Percentiles rank a stretch among this genome's conserved stretches.
phyloP scores from a whole-genome alignment of 2,888 invertebrate species.

The Dione vanillae region DNA sequence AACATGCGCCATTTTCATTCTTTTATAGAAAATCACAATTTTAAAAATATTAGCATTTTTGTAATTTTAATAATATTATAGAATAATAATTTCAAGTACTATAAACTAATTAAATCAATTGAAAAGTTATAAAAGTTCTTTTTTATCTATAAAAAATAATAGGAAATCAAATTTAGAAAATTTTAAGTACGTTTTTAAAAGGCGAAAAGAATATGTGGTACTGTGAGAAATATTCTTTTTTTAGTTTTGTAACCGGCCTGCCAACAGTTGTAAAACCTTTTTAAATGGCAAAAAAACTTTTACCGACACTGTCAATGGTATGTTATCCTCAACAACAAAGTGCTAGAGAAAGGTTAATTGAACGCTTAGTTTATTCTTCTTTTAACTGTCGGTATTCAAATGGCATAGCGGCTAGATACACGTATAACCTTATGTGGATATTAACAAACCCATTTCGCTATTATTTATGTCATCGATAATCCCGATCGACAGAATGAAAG shows the following conservation, averaged over 20 bases:
- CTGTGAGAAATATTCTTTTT: neutral
- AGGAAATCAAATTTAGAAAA: too few relatives aligned
- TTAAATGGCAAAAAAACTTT: neutral
- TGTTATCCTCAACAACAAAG: constrained; percentile 3
- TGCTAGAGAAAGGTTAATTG: constrained; percentile 2
- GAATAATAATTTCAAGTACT: too few relatives aligned
- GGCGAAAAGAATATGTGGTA: neutral
- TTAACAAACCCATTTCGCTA: constrained; percentile 12
- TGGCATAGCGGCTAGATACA: constrained; percentile 7
- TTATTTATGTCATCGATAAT: neutral
- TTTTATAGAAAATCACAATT: too few relatives aligned
- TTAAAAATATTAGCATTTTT: too few relatives aligned
- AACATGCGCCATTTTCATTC: too few relatives aligned
- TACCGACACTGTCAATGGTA: neutral
- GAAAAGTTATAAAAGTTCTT: too few relatives aligned
- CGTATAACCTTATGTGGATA: neutral
- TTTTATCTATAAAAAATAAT: too few relatives aligned
- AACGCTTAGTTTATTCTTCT: neutral
- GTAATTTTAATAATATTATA: too few relatives aligned
- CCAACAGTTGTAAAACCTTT: neutral
- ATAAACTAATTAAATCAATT: too few relatives aligned
- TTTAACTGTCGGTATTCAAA: neutral
- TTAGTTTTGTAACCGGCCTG: too few relatives aligned
- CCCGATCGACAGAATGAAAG: neutral
- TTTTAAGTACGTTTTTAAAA: too few relatives aligned